Base-by-base conservation (phyloP, 2,888 invertebrate species). In the Andrena chrysosceles region DNA sequence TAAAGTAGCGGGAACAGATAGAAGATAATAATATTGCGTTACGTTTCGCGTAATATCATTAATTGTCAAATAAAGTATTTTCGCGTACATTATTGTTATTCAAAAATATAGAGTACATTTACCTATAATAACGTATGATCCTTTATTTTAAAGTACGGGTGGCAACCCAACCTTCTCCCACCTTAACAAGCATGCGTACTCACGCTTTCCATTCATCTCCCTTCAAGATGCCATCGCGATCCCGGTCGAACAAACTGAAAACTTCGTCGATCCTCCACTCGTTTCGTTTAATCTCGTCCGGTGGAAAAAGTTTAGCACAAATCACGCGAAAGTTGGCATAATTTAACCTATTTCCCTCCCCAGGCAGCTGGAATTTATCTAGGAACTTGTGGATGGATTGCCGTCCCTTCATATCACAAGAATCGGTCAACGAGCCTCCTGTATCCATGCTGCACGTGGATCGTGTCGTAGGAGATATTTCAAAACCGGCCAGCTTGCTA, bases 161-260 rank as follows among this genome's bases (percentile, higher is more conserved):
- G 26, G 26, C 26, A 26, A 26, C 26, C 26, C 26, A n/a, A n/a
- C 2, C 10, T 35, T 35, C 20, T 52, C 54, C 20, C 13, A 54
- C 33, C 26, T 8, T 33, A 5, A 7, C 26, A 60, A 5, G 10
- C 26, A 31, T 52, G 26, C 49, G 5, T 70, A 75, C 76, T 81
- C 74, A 92, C 92, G 84, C 92, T 16, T 96, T 95, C 93, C 98
- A 97, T 94, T 98, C 98, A 64, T 97, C 96, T 69, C 96, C 95
- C 90, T 97, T 97, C 69, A 98, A 96, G 90, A 95, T 95, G 0
- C 96, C 96, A 92, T 97, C 97, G 13, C 94, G 95, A 90, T 98
- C 96, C 84, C 95, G 95, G 93, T 98, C 98, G 92, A 98, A 97
- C 70, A 97, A 96, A 81, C 95, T 95, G 94, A 98, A 98, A 89